These are phyloP conservation scores for Harpegnathos saltator DNA, from an alignment of 1,140 invertebrate species.

Conservation along the genomic window DNA sequence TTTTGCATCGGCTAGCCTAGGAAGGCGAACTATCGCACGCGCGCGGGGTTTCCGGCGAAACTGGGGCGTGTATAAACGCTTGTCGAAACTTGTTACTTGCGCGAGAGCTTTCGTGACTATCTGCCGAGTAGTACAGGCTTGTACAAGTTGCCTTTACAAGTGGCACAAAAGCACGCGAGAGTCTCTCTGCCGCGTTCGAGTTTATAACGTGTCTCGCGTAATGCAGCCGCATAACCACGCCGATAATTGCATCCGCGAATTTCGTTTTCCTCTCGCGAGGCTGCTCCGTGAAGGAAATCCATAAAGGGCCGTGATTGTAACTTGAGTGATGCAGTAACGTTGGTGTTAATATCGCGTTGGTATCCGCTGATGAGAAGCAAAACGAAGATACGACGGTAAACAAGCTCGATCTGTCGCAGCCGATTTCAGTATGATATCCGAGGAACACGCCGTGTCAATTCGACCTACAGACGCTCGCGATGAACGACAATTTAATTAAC, in stretches of 20 bases:
- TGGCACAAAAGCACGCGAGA: slow-evolving; percentile 68
- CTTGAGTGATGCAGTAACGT: not conserved
- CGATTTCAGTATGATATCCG: not conserved
- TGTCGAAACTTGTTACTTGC: slow-evolving; percentile 75
- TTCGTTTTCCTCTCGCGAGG: not conserved
- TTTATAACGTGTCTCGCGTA: slow-evolving; percentile 47
- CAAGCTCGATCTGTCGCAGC: not conserved
- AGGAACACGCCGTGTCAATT: not conserved
- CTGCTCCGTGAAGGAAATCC: not conserved
- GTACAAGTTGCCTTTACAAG: slow-evolving; percentile 64
- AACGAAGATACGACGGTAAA: not conserved
- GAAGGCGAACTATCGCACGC: slow-evolving; percentile 28
- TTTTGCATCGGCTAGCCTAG: slow-evolving; percentile 10
- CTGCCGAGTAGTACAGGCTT: slow-evolving; percentile 59
- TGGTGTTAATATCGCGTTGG: not conserved
- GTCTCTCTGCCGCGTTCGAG: slow-evolving; percentile 16
- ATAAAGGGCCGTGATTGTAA: slow-evolving; percentile 24
- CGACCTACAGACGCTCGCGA: not conserved
- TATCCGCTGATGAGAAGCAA: not conserved
- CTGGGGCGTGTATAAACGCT: slow-evolving; percentile 67
- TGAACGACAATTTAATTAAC: slow-evolving; percentile 2
- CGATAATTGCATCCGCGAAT: slow-evolving; percentile 27
- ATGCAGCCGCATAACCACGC: slow-evolving; percentile 40
- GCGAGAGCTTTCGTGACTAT: slow-evolving; percentile 73
- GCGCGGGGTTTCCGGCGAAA: slow-evolving; percentile 39